Conservation (phyloP, 1,140 invertebrate genomes). For the Latrodectus geometricus region DNA sequence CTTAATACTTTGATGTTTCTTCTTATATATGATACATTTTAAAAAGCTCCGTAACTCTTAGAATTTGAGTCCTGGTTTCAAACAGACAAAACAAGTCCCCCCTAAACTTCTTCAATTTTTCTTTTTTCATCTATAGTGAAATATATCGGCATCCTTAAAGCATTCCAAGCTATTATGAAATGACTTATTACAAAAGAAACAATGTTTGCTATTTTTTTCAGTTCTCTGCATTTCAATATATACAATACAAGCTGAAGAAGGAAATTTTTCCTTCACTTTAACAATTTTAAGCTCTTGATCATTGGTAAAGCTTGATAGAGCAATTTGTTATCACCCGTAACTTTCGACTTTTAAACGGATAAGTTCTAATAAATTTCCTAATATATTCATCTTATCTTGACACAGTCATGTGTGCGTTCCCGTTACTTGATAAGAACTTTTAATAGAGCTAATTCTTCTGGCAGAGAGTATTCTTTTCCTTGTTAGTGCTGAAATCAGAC, state of each 20-base stretch:
- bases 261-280: neutral
- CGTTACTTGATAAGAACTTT: slow-evolving; percentile 21
- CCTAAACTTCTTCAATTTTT: neutral
- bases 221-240: neutral
- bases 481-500: too few species aligned
- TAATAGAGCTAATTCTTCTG: slow-evolving; percentile 65
- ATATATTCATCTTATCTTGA: neutral
- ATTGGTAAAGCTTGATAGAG: neutral
- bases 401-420: neutral
- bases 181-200: neutral
- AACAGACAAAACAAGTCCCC: neutral
- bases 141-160: neutral
- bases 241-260: neutral
- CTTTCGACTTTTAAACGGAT: neutral
- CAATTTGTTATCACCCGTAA: neutral
- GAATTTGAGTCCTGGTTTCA: neutral
- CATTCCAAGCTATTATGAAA: neutral
- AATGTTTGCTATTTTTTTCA: neutral
- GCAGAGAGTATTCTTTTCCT: too few species aligned
- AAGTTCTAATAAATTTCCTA: neutral
- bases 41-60: neutral
- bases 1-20: neutral
- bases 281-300: neutral
- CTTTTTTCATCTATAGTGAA: neutral
- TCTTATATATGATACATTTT: neutral